Evolutionary conservation across 2,113 vertebrate species (phyloP).

Genomic region (Hippocampus barbouri): DNA sequence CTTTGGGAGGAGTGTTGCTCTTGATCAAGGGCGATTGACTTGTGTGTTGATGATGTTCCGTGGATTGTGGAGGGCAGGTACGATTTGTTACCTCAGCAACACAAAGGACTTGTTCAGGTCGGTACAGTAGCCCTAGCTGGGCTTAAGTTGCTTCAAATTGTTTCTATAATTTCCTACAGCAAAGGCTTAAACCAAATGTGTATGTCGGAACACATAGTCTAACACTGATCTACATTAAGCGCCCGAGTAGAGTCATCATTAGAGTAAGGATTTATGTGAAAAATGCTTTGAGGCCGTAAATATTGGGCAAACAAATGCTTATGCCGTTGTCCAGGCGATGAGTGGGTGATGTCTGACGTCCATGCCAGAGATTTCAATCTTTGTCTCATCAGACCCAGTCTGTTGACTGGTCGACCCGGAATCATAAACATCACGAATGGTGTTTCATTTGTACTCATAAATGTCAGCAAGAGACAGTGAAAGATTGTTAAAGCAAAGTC

Average conservation of each 20-base stretch:
- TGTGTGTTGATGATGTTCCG: conserved; percentile 54
- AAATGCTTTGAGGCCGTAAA: too few species aligned
- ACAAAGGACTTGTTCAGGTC: background rate
- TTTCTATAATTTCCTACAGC: background rate
- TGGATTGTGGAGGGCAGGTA: conserved; percentile 2
- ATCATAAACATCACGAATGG: background rate
- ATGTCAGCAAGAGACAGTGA: background rate
- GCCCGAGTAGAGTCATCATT: too few species aligned
- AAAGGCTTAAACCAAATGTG: too few species aligned
- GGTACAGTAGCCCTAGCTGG: background rate
- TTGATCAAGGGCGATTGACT: conserved; percentile 54
- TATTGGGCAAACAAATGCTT: background rate
- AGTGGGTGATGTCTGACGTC: background rate
- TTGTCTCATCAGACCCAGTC: too few species aligned
- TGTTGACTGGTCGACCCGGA: background rate
- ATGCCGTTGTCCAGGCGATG: background rate
- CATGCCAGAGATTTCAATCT: background rate
- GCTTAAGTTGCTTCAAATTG: background rate
- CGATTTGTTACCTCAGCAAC: conserved; percentile 50
- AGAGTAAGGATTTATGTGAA: too few species aligned
- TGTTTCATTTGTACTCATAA: background rate
- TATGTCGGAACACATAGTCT: too few species aligned
- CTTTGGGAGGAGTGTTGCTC: conserved; percentile 42
- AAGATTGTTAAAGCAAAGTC: background rate
- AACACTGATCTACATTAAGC: too few species aligned